Base-by-base conservation (phyloP, 2,797 vertebrate genomes). In the Oreortyx pictus region DNA sequence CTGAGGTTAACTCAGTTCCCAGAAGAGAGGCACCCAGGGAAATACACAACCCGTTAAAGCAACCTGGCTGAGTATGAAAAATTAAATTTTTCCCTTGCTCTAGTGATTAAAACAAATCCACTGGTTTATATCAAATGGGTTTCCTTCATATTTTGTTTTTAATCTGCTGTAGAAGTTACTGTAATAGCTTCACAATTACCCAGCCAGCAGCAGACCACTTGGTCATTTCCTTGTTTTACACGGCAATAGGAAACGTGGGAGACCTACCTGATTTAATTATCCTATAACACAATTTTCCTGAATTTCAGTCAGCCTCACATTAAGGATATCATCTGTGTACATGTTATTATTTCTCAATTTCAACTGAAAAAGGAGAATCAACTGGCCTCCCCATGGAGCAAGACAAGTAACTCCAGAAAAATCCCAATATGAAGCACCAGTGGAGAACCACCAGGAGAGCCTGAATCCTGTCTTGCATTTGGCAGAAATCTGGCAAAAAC, bases 401-500 rank as follows among this genome's bases (percentile, higher is more conserved):
- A 82, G 74, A 22, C 73, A 78, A 85, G 76, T 78, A 83, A 50
- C 66, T 86, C 31, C 37, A 92, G 89, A 60, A 46, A 83, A 85
- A 78, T 89, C 85, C 73, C 92, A 91, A 77, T 0, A 64, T 91
- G 78, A 88, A 91, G 50, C 52, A 54, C 52, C 16, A 54, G 16
- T 27, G 50, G 50, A 52, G 50, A 29, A 29, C 16, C 50, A 29
- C 50, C 50, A 29, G 16, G 16, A 29, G 9, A 57, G 67, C 88
- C 89, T 90, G 82, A 65, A 59, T 44, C 37, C 71, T 66, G 57
- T 33, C 47, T 78, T 39, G 37, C 50, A 17, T 60, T 35, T 93
- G 92, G 82, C 93, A 95, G 80, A 71, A 73, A 86, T 83, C 46
- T 88, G 92, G 90, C 90, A 94, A 90, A 84, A 86, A 66, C 27